These are phyloP conservation scores for Gobius niger DNA, from an alignment of 2,113 vertebrate genomes.

Conservation along the genomic window DNA sequence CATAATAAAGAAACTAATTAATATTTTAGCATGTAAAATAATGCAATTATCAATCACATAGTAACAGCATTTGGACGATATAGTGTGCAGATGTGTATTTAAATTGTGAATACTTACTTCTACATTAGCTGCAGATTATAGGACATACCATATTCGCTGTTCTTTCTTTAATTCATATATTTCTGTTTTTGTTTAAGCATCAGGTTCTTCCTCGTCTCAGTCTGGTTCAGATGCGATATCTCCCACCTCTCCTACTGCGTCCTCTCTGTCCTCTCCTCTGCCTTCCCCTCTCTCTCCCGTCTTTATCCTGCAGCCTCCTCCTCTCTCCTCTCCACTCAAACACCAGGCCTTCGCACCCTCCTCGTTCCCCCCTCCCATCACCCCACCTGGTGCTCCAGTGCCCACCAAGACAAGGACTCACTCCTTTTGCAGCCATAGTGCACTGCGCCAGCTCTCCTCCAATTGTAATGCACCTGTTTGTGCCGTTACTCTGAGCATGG, in stretches of 20 bases:
- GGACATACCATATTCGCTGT: background rate
- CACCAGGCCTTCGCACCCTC: constrained; percentile 57
- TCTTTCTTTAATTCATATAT: constrained; percentile 18
- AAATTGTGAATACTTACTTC: no score
- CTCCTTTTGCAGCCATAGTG: constrained; percentile 81
- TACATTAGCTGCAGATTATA: background rate
- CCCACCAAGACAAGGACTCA: constrained; percentile 81
- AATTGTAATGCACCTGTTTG: constrained; percentile 79
- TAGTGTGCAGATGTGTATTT: no score
- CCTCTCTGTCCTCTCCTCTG: constrained; percentile 75
- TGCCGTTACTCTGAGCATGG: constrained; percentile 49
- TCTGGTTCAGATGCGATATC: constrained; percentile 86
- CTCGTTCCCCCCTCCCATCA: constrained; percentile 76
- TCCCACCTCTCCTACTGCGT: constrained; percentile 82
- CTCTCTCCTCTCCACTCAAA: constrained; percentile 80
- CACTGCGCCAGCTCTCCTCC: constrained; percentile 77
- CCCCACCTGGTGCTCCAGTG: constrained; percentile 63
- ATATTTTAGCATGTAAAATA: no score
- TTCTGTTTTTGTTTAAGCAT: constrained; percentile 81
- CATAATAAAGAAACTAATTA: no score
- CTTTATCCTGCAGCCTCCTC: constrained; percentile 80
- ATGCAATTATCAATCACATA: no score
- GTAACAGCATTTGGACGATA: no score
- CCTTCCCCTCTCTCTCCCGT: constrained; percentile 73
- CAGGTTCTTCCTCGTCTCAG: constrained; percentile 88